phyloP scores from a whole-genome alignment of 1,140 invertebrate genomes.

The Drosophila sechellia region DNA sequence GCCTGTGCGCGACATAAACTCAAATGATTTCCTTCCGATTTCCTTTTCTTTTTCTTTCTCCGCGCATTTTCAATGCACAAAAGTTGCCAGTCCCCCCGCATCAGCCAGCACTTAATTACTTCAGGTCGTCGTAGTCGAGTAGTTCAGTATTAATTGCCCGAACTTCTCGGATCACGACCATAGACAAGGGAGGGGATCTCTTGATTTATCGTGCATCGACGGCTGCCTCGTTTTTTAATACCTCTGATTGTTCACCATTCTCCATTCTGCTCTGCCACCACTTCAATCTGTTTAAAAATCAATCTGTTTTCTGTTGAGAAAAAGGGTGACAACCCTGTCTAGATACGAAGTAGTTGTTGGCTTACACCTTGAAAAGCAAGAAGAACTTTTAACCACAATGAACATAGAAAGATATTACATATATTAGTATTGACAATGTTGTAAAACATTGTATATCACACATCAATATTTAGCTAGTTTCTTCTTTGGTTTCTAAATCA shows the following conservation, averaged over 20 bases:
- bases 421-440: too few species aligned
- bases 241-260: conserved; percentile 1
- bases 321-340: not conserved
- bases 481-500: too few species aligned
- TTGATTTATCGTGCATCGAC: conserved; percentile 18
- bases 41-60: not conserved
- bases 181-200: too few species aligned
- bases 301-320: too few species aligned
- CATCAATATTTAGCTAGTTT: too few species aligned
- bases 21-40: conserved; percentile 23
- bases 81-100: conserved; percentile 9
- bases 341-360: not conserved
- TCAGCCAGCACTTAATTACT: conserved; percentile 37
- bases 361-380: not conserved
- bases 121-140: conserved; percentile 10
- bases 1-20: conserved; percentile 68
- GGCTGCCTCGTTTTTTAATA: conserved; percentile 7
- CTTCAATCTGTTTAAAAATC: conserved; percentile 19
- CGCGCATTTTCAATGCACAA: conserved; percentile 4
- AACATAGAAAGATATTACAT: not conserved
- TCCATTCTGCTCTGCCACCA: conserved; percentile 4
- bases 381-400: not conserved
- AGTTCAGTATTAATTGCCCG: conserved; percentile 27
- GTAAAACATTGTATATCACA: too few species aligned
- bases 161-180: conserved; percentile 5